phyloP scores from a whole-genome alignment of 2,888 invertebrate species.

The Oscheius sp. region DNA sequence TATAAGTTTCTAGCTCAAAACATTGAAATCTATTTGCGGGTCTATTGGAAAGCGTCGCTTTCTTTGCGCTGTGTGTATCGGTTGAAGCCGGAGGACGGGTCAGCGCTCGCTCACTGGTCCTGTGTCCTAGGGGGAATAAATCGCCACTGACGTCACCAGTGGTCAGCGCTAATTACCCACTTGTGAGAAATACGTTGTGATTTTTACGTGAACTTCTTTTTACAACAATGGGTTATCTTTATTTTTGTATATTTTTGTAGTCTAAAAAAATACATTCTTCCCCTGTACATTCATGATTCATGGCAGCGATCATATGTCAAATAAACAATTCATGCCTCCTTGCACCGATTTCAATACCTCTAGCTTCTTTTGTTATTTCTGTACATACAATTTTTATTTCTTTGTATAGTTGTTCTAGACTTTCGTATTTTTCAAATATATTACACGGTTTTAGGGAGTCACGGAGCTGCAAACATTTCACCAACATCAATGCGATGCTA shows the following conservation, averaged over 20 bases:
- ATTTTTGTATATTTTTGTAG: too few relatives aligned
- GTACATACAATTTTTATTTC: not conserved
- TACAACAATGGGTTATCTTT: too few relatives aligned
- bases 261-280: too few relatives aligned
- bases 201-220: too few relatives aligned
- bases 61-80: not conserved
- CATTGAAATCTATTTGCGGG: too few relatives aligned
- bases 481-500: not conserved
- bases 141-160: conserved; percentile 2
- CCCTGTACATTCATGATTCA: too few relatives aligned
- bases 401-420: not conserved
- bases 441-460: not conserved
- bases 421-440: too few relatives aligned
- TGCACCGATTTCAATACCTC: not conserved
- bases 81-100: not conserved
- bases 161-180: not conserved
- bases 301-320: too few relatives aligned
- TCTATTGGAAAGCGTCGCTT: too few relatives aligned
- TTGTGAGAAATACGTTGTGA: not conserved
- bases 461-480: conserved; percentile 1
- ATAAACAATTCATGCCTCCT: not conserved
- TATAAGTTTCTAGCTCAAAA: not conserved
- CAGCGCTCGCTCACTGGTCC: too few relatives aligned
- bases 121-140: too few relatives aligned
- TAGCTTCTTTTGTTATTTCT: not conserved